phyloP scores from a whole-genome alignment of 2,113 vertebrate species.

The Elgaria multicarinata region DNA sequence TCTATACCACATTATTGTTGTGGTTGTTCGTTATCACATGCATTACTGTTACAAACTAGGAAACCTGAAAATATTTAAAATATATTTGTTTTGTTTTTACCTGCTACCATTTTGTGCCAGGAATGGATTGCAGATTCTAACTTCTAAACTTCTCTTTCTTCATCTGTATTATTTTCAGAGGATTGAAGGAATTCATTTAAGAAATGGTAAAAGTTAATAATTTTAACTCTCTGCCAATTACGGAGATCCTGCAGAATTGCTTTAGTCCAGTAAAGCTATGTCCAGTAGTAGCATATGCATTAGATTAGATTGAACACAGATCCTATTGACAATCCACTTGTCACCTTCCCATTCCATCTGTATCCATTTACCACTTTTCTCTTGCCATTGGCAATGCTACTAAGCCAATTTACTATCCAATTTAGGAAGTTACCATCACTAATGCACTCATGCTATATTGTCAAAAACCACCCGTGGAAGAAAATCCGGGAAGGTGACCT shows the following conservation, averaged over 20 bases:
- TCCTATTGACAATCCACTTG: slow-evolving; percentile 36
- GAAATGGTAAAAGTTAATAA: background rate
- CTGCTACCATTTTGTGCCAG: background rate
- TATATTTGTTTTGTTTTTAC: background rate
- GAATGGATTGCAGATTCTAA: background rate
- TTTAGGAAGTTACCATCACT: slow-evolving; percentile 67
- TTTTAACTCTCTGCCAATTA: background rate
- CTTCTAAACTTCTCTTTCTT: fast-evolving
- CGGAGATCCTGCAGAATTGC: slow-evolving; percentile 30
- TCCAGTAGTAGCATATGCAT: slow-evolving; percentile 4
- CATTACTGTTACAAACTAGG: background rate
- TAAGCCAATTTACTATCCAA: slow-evolving; percentile 67
- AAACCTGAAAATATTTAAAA: background rate
- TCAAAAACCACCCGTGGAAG: slow-evolving; percentile 53
- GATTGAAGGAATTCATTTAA: background rate
- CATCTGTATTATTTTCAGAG: background rate
- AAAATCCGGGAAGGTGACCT: slow-evolving; percentile 21
- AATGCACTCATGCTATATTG: slow-evolving; percentile 36
- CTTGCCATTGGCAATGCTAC: slow-evolving; percentile 37
- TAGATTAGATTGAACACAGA: slow-evolving; percentile 31
- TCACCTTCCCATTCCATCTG: slow-evolving; percentile 12
- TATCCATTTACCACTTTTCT: slow-evolving; percentile 53
- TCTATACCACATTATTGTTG: background rate
- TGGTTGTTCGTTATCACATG: background rate
- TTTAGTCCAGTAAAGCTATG: slow-evolving; percentile 9